These are phyloP conservation scores for Lethrus apterus DNA, from an alignment of 1,140 invertebrate species.

Conservation along the genomic window DNA sequence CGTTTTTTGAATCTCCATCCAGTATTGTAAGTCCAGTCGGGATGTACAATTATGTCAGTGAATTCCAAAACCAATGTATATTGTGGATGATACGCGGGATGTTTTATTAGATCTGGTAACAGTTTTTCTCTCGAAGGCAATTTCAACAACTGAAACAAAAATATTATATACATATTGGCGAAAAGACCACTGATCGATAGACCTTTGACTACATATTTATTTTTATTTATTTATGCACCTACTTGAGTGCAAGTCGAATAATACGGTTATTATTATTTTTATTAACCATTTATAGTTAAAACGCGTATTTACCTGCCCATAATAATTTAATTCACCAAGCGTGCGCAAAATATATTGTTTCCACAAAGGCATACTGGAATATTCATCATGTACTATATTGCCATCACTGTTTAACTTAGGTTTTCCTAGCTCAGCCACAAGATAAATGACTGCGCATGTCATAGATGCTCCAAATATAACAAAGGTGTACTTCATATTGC, in stretches of 20 bases:
- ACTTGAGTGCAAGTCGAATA: not conserved
- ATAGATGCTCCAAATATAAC: constrained; percentile 43
- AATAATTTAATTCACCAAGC: constrained; percentile 66
- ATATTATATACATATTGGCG: too few species aligned
- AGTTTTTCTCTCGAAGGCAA: constrained; percentile 92
- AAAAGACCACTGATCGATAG: constrained; percentile 8
- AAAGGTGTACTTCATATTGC: constrained; percentile 46
- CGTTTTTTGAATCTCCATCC: constrained; percentile 87
- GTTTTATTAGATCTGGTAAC: constrained; percentile 82
- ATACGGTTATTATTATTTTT: constrained; percentile 12
- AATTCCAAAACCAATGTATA: constrained; percentile 94
- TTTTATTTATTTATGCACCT: not conserved
- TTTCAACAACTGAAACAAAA: constrained; percentile 61
- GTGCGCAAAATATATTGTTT: constrained; percentile 65
- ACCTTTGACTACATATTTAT: constrained; percentile 47
- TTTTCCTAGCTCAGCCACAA: constrained; percentile 57
- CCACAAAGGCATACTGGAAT: constrained; percentile 58
- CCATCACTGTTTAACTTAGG: constrained; percentile 65
- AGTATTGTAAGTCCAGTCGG: constrained; percentile 85
- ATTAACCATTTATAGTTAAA: constrained; percentile 2
- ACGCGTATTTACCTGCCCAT: constrained; percentile 54
- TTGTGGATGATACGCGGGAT: constrained; percentile 87
- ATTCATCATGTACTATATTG: constrained; percentile 71
- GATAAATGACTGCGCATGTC: constrained; percentile 37
- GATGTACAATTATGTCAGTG: constrained; percentile 90